phyloP scores from a whole-genome alignment of 2,888 invertebrate genomes.

The Germaria angustata region DNA sequence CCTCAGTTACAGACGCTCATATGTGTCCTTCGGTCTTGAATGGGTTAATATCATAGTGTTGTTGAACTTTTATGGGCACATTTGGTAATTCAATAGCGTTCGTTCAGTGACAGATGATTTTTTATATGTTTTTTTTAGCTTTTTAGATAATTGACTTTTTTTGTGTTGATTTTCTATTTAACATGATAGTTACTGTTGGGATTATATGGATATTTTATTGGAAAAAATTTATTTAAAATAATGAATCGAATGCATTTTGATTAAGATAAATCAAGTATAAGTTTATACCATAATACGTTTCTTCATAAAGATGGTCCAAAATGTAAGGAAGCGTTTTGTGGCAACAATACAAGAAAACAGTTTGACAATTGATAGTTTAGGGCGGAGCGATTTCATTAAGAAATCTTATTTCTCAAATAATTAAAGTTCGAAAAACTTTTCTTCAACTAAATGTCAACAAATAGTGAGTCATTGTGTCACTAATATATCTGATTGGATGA shows the following conservation, averaged over 20 bases:
- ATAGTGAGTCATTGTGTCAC: too few species aligned
- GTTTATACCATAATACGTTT: background rate
- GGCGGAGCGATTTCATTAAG: too few species aligned
- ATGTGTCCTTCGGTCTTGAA: background rate
- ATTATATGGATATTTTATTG: background rate
- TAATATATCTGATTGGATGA: too few species aligned
- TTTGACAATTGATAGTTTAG: too few species aligned
- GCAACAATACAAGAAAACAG: too few species aligned
- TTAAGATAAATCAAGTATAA: background rate
- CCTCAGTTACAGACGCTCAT: too few species aligned
- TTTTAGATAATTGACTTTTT: conserved; percentile 43
- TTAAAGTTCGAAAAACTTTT: too few species aligned
- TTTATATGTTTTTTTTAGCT: conserved; percentile 6
- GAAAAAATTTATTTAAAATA: background rate
- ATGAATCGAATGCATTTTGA: background rate
- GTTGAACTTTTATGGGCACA: conserved; percentile 26
- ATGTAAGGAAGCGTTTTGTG: too few species aligned
- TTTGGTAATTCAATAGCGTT: conserved; percentile 49
- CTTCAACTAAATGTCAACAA: too few species aligned
- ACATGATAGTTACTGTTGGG: background rate
- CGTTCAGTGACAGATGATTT: conserved; percentile 44
- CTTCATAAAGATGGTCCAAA: too few species aligned
- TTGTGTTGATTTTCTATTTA: background rate
- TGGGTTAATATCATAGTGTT: background rate
- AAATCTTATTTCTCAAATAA: too few species aligned